These are phyloP conservation scores for Selenia dentaria DNA, from an alignment of 2,888 invertebrate species.

Conservation along the genomic window DNA sequence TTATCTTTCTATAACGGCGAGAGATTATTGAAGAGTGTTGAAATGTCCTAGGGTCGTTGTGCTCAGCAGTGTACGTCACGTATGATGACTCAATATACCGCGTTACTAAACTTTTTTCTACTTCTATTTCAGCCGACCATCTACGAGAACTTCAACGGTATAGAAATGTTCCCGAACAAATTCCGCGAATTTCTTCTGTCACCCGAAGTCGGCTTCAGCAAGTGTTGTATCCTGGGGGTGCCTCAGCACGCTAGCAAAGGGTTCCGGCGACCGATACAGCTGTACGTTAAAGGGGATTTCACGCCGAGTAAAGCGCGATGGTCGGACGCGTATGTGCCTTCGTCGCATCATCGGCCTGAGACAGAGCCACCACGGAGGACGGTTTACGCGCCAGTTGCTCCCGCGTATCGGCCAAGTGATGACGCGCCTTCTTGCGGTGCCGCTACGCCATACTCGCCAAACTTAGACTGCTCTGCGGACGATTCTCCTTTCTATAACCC, in stretches of 20 bases:
- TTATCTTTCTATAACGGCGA: no score
- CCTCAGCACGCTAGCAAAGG: slow-evolving; percentile 94
- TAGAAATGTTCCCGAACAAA: slow-evolving; percentile 95
- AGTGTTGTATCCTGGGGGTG: slow-evolving; percentile 93
- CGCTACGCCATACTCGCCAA: slow-evolving; percentile 79
- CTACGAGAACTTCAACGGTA: slow-evolving; percentile 92
- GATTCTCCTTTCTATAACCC: slow-evolving; percentile 82
- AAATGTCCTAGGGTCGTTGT: no score
- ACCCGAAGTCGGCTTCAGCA: slow-evolving; percentile 95
- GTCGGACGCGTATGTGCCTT: slow-evolving; percentile 87
- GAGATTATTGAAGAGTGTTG: no score
- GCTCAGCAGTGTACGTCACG: no score
- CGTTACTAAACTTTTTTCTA: no score
- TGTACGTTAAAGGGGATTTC: slow-evolving; percentile 87
- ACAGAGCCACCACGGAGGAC: slow-evolving; percentile 81
- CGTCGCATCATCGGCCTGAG: slow-evolving; percentile 85
- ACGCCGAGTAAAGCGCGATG: slow-evolving; percentile 86
- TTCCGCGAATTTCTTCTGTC: slow-evolving; percentile 97
- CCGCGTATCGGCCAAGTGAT: slow-evolving; percentile 78
- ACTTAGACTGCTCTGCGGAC: slow-evolving; percentile 71
- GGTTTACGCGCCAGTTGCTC: slow-evolving; percentile 77
- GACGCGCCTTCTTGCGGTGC: slow-evolving; percentile 81
- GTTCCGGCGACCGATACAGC: slow-evolving; percentile 92
- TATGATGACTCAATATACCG: no score
- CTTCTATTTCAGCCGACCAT: slow-evolving; percentile 89